Conservation (phyloP, 2,797 vertebrate species). For the Dermochelys coriacea region DNA sequence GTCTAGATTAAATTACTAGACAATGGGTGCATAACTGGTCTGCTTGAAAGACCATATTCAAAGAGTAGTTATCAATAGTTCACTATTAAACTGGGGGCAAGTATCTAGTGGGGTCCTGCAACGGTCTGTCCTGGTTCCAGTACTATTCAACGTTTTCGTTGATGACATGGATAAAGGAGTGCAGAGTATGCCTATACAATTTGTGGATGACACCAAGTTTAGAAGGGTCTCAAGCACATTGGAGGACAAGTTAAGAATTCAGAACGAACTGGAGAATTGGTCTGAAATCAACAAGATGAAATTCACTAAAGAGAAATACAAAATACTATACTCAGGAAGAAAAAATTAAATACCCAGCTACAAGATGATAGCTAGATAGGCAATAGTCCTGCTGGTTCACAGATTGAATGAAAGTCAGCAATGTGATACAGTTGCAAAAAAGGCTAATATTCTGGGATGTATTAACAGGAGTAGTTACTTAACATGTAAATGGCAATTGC, state of each 20-base stretch:
- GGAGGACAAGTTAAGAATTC: background rate
- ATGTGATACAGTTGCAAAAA: background rate
- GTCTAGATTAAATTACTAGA: background rate
- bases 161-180: background rate
- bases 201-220: background rate
- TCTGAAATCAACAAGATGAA: background rate
- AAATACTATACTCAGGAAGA: background rate
- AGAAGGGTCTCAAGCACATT: background rate
- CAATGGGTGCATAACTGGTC: background rate
- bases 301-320: background rate
- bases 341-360: background rate
- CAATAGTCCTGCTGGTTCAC: background rate
- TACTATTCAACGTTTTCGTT: background rate
- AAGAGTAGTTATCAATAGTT: background rate
- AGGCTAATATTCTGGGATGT: background rate
- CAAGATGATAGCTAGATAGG: background rate
- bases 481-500: background rate
- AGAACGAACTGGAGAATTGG: background rate
- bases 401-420: background rate
- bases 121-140: background rate
- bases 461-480: background rate
- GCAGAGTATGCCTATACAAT: background rate
- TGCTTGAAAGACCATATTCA: background rate
- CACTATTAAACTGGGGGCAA: background rate
- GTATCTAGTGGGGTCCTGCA: background rate